These are phyloP conservation scores for Muntiacus reevesi DNA, from an alignment of 2,113 vertebrate genomes.

Conservation along the genomic window DNA sequence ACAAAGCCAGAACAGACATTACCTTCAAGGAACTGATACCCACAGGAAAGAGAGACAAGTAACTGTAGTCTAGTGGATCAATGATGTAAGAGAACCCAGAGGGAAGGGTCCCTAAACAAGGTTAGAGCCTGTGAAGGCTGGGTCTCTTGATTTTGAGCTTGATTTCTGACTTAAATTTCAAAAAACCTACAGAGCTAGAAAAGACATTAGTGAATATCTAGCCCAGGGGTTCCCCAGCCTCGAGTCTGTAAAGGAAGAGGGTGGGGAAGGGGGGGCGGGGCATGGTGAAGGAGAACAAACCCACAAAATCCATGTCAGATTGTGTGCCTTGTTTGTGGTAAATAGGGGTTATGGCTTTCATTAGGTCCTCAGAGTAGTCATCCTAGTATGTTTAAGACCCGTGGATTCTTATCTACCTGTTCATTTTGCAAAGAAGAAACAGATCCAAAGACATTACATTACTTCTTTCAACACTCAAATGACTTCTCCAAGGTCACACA, in stretches of 20 bases:
- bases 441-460: background rate
- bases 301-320: background rate
- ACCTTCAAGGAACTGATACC: background rate
- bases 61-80: background rate
- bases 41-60: background rate
- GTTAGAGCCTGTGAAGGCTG: background rate
- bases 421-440: background rate
- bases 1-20: background rate
- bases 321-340: background rate
- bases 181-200: background rate
- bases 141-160: background rate
- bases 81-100: background rate
- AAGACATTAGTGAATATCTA: background rate
- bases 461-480: background rate
- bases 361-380: background rate
- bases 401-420: background rate
- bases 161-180: constrained; percentile 4
- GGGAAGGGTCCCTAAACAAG: background rate
- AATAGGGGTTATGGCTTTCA: background rate
- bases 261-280: accelerated
- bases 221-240: background rate
- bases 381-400: background rate
- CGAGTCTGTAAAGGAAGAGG: background rate
- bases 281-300: background rate
- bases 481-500: background rate